Percentiles rank a stretch among this genome's conserved stretches.
Evolutionary conservation across 2,797 vertebrate genomes (phyloP).

Genomic region (Octomys mimax): DNA sequence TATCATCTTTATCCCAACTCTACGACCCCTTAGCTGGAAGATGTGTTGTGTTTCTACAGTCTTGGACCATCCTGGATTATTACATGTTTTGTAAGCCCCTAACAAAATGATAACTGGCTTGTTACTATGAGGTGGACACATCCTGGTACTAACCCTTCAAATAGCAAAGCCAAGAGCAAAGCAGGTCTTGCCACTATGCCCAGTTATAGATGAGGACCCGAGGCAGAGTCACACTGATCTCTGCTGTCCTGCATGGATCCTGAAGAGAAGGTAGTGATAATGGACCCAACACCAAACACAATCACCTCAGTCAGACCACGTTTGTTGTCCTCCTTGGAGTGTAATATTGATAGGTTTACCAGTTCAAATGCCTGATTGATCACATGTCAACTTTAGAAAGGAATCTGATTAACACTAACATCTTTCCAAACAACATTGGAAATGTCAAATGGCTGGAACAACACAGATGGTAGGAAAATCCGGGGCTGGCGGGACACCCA

Average conservation of each 20-base stretch:
- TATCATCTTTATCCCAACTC: neutral
- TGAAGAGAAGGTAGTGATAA: neutral
- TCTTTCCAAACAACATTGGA: neutral
- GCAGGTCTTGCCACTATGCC: neutral
- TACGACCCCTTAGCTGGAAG: neutral
- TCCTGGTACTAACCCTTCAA: neutral
- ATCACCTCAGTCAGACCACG: neutral
- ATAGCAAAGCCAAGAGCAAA: neutral
- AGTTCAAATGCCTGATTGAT: neutral
- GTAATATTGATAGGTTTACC: neutral
- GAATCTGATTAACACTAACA: neutral
- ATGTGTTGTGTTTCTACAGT: neutral
- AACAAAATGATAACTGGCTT: too few relatives aligned
- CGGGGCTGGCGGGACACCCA: neutral
- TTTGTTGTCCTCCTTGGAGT: neutral
- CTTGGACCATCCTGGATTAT: neutral
- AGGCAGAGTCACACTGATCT: neutral
- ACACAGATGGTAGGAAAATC: neutral
- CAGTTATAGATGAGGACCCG: neutral
- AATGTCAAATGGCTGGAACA: neutral
- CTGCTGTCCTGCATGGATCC: neutral
- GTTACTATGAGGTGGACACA: neutral
- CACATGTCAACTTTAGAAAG: neutral
- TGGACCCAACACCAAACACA: accelerated
- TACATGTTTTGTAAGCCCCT: neutral